Percentiles rank a stretch among this genome's conserved stretches.
Evolutionary conservation across 2,797 vertebrate species (phyloP).

Genomic region (Amazona finschi): DNA sequence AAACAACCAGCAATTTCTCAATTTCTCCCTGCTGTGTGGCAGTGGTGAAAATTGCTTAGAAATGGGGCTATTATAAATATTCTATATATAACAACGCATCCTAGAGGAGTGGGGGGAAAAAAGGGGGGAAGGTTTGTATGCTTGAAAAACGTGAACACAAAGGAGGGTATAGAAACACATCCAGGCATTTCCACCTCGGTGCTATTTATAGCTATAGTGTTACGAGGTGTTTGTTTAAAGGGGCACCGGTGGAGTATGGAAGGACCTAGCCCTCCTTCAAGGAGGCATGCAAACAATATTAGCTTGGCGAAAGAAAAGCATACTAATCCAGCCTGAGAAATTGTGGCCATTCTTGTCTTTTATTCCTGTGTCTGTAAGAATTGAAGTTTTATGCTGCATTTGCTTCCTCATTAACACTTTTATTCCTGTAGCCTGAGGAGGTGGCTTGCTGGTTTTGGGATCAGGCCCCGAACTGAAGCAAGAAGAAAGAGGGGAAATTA

Average conservation of each 20-base stretch:
- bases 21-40: constrained; percentile 52
- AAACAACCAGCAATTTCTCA: constrained; percentile 60
- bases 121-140: not conserved
- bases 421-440: not conserved
- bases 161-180: constrained; percentile 48
- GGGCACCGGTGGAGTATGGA: constrained; percentile 3
- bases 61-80: constrained; percentile 50
- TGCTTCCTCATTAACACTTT: constrained; percentile 27
- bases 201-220: constrained; percentile 50
- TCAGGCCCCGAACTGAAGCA: not conserved
- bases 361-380: not conserved
- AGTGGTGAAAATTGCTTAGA: constrained; percentile 56
- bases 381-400: not conserved
- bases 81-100: constrained; percentile 31
- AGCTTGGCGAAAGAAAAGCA: not conserved
- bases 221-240: constrained; percentile 64
- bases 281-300: constrained; percentile 38
- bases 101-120: not conserved
- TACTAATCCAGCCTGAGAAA: constrained; percentile 4
- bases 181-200: constrained; percentile 42
- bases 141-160: constrained; percentile 39
- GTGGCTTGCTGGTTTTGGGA: not conserved
- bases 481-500: not conserved
- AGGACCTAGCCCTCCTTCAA: constrained; percentile 32
- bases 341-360: not conserved